A percentile compares a stretch with the other conserved stretches of the same genome.
Evolutionary conservation across 2,888 invertebrate genomes (phyloP).

Genomic region (Epirrhoe alternata): DNA sequence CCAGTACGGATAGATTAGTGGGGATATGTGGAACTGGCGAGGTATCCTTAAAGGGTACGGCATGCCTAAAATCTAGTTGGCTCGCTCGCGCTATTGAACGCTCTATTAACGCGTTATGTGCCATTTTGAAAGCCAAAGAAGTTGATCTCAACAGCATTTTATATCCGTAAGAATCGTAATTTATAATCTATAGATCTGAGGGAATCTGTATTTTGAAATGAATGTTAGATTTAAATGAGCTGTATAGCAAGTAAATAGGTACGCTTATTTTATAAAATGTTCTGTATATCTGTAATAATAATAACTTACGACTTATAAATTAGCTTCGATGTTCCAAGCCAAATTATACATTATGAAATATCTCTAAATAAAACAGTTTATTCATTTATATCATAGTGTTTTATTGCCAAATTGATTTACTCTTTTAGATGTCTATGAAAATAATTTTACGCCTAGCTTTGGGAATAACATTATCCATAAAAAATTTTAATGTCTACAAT

Average conservation of each 20-base stretch:
- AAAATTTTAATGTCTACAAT: constrained; percentile 1
- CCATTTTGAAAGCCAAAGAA: constrained; percentile 39
- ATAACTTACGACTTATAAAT: constrained; percentile 13
- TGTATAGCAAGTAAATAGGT: constrained; percentile 26
- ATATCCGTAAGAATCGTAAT: constrained; percentile 14
- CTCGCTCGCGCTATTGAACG: too few species aligned
- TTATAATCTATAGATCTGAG: constrained; percentile 30
- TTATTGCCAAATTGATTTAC: constrained; percentile 36
- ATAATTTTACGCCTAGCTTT: constrained; percentile 37
- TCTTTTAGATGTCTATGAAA: constrained; percentile 24
- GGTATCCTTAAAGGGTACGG: too few species aligned
- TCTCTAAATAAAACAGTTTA: constrained; percentile 39
- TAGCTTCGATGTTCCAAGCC: constrained; percentile 27
- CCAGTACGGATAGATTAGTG: too few species aligned
- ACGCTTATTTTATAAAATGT: constrained; percentile 24
- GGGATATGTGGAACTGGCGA: too few species aligned
- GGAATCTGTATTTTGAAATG: constrained; percentile 23
- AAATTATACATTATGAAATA: constrained; percentile 24
- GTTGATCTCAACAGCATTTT: constrained; percentile 46
- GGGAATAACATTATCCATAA: constrained; percentile 26
- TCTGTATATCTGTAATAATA: neutral
- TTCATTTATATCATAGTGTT: constrained; percentile 33
- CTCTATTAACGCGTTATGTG: neutral
- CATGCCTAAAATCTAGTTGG: too few species aligned
- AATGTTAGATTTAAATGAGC: constrained; percentile 17